These are phyloP conservation scores for Ladona fulva DNA, from an alignment of 1,140 invertebrate genomes.

Conservation along the genomic window DNA sequence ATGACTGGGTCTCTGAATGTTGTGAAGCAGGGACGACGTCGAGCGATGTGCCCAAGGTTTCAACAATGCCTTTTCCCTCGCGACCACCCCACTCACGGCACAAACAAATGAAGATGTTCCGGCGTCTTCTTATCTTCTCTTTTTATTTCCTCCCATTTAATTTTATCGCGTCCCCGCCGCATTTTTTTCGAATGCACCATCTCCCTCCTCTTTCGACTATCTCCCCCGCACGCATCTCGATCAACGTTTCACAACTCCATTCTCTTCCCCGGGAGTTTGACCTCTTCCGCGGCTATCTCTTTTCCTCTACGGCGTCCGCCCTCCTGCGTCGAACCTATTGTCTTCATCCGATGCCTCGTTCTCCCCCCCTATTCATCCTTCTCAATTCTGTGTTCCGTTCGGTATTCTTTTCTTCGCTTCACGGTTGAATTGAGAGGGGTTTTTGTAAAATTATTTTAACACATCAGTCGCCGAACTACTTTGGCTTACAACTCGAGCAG, in stretches of 20 bases:
- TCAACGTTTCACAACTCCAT: background rate
- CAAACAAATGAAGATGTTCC: slow-evolving; percentile 9
- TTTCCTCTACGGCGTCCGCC: background rate
- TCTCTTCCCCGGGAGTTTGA: background rate
- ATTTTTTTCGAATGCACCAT: background rate
- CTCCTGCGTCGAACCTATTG: background rate
- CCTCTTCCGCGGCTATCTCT: background rate
- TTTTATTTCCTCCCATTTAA: slow-evolving; percentile 2
- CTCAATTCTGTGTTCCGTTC: background rate
- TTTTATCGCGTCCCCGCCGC: background rate
- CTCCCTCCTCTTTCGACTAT: background rate
- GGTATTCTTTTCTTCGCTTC: background rate
- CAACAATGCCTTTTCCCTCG: background rate
- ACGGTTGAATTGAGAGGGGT: too few species aligned
- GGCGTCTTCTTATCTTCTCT: background rate
- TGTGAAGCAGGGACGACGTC: background rate
- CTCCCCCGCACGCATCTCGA: background rate
- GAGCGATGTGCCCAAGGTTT: background rate
- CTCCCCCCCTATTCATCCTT: background rate
- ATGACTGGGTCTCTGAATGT: too few species aligned
- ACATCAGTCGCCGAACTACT: too few species aligned
- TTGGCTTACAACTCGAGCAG: too few species aligned
- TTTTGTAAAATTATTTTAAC: too few species aligned
- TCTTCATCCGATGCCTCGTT: background rate
- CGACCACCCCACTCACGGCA: background rate